Percentiles rank a stretch among this genome's conserved stretches.
phyloP scores from a whole-genome alignment of 2,888 invertebrate genomes.

The Mycalesis mineus region DNA sequence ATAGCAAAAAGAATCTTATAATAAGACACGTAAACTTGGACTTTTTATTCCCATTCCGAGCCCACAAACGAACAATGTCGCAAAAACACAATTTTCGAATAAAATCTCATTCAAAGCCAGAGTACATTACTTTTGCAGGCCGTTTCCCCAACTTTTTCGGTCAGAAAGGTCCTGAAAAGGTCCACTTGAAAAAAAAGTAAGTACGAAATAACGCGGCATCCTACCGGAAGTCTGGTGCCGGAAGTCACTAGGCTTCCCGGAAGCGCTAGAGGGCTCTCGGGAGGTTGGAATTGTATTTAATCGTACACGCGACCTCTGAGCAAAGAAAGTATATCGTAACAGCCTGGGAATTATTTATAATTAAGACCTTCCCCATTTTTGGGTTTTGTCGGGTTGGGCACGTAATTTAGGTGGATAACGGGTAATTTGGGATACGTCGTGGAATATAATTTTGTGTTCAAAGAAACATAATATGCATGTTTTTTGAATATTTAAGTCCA shows the following conservation, averaged over 20 bases:
- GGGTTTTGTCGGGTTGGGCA: constrained; percentile 14
- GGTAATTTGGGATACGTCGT: constrained; percentile 12
- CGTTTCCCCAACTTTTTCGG: constrained; percentile 49
- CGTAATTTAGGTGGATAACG: constrained; percentile 25
- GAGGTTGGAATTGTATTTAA: constrained; percentile 69
- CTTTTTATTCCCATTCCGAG: constrained; percentile 16
- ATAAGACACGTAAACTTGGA: constrained; percentile 16
- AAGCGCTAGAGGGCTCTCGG: constrained; percentile 65
- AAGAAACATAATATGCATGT: not conserved
- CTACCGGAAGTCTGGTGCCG: constrained; percentile 66
- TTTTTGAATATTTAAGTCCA: not conserved
- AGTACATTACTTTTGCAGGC: constrained; percentile 42
- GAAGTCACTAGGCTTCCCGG: constrained; percentile 74
- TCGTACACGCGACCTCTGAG: constrained; percentile 48
- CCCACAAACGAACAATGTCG: constrained; percentile 20
- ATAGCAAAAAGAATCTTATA: constrained; percentile 1
- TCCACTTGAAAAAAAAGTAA: constrained; percentile 53
- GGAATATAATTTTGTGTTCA: not conserved
- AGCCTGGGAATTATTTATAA: constrained; percentile 46
- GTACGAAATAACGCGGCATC: constrained; percentile 65
- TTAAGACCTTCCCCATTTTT: constrained; percentile 40
- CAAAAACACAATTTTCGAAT: constrained; percentile 28
- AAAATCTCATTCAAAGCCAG: constrained; percentile 29
- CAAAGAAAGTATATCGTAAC: constrained; percentile 34
- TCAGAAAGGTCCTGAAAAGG: constrained; percentile 58